These are phyloP conservation scores for Octomys mimax DNA, from an alignment of 2,797 vertebrate species.

Conservation along the genomic window DNA sequence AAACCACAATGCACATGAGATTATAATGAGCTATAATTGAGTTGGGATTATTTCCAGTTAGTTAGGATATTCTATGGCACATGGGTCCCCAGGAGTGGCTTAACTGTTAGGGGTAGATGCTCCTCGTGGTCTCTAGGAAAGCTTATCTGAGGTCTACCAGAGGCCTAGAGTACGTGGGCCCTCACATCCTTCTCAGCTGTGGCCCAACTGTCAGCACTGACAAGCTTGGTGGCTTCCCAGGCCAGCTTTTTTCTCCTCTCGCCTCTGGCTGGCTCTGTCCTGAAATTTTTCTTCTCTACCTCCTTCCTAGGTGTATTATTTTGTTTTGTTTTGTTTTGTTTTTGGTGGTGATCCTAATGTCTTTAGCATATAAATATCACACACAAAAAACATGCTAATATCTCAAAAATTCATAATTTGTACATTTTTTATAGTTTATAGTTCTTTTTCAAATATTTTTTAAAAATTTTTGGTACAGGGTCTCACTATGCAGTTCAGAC, in stretches of 20 bases:
- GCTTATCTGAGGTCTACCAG: neutral
- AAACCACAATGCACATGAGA: neutral
- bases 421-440: slow-evolving; percentile 78
- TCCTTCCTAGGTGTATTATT: neutral
- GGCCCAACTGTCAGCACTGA: neutral
- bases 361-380: slow-evolving; percentile 89
- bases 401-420: slow-evolving; percentile 86
- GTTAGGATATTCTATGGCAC: neutral
- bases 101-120: neutral
- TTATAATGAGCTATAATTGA: neutral
- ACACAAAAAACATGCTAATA: slow-evolving; percentile 83
- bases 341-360: slow-evolving; percentile 68
- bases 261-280: neutral
- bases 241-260: neutral
- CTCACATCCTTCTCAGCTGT: neutral
- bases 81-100: neutral
- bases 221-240: neutral
- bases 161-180: neutral
- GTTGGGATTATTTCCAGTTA: neutral
- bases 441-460: slow-evolving; percentile 72
- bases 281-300: neutral
- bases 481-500: too few species aligned
- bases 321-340: neutral
- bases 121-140: neutral
- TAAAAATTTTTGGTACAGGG: too few species aligned